A percentile compares a stretch with the other conserved stretches of the same genome.
Evolutionary conservation across 2,797 vertebrate genomes (phyloP).

Genomic region (Urophycis tenuis): DNA sequence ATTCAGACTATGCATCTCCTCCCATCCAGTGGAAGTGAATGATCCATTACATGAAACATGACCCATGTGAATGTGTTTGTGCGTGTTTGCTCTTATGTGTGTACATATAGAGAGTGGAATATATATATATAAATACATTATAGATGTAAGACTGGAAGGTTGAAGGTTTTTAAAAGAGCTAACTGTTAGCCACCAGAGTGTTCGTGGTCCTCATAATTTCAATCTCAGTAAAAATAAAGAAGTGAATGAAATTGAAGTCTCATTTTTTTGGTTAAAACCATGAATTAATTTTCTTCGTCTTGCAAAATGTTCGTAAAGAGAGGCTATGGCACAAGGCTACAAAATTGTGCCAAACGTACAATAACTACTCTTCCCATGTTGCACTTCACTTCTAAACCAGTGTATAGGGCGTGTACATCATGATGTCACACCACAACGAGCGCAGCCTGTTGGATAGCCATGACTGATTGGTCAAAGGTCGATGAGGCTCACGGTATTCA

Average conservation of each 20-base stretch:
- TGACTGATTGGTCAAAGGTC: no score
- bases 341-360: no score
- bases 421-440: no score
- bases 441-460: no score
- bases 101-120: slow-evolving; percentile 69
- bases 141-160: slow-evolving; percentile 56
- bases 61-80: slow-evolving; percentile 47
- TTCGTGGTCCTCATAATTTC: slow-evolving; percentile 60
- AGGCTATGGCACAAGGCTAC: no score
- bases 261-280: background rate
- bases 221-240: slow-evolving; percentile 63
- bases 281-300: background rate
- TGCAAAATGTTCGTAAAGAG: background rate
- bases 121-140: slow-evolving; percentile 63
- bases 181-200: slow-evolving; percentile 49
- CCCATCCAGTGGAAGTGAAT: slow-evolving; percentile 49
- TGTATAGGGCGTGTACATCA: no score
- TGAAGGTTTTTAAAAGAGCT: slow-evolving; percentile 57
- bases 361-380: no score
- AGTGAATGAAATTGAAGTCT: slow-evolving; percentile 17
- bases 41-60: slow-evolving; percentile 59
- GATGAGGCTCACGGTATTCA: no score
- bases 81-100: slow-evolving; percentile 59
- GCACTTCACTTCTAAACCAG: no score
- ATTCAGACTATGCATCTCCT: slow-evolving; percentile 73